phyloP scores from a whole-genome alignment of 2,888 invertebrate genomes.

The Eristalis tenax region DNA sequence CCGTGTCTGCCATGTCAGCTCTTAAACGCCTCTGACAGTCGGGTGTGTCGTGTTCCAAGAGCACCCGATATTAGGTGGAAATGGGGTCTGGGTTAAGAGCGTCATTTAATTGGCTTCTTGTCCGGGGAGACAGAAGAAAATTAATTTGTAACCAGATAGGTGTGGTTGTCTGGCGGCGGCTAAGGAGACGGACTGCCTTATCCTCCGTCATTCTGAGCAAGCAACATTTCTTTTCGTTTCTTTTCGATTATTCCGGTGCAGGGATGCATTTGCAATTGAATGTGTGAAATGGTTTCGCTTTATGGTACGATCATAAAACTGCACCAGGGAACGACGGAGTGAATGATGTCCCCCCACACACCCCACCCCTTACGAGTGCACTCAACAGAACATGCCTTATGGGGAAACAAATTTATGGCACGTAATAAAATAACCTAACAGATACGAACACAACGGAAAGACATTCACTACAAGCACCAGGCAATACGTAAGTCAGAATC shows the following conservation, averaged over 20 bases:
- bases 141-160: constrained; percentile 68
- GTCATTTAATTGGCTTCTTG: constrained; percentile 70
- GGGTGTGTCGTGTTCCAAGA: constrained; percentile 5
- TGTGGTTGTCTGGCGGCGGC: constrained; percentile 16
- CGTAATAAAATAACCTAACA: constrained; percentile 62
- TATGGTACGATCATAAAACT: constrained; percentile 32
- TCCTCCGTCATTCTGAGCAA: constrained; percentile 13
- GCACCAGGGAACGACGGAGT: neutral
- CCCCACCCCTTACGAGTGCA: too few species aligned
- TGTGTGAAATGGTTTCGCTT: constrained; percentile 48
- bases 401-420: constrained; percentile 59
- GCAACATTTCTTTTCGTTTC: neutral
- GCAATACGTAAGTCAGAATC: constrained; percentile 25
- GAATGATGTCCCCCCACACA: neutral
- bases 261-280: constrained; percentile 59
- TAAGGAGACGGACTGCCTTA: constrained; percentile 10
- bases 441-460: constrained; percentile 46
- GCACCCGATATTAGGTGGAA: neutral
- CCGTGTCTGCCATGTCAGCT: constrained; percentile 11
- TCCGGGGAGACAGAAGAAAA: constrained; percentile 47
- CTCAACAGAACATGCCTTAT: neutral
- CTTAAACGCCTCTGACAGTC: neutral
- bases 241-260: constrained; percentile 1
- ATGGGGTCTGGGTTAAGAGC: constrained; percentile 7
- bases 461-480: neutral